A percentile compares a stretch with the other conserved stretches of the same genome.
Evolutionary conservation across 2,113 vertebrate genomes (phyloP).

Genomic region (Brienomyrus brachyistius): DNA sequence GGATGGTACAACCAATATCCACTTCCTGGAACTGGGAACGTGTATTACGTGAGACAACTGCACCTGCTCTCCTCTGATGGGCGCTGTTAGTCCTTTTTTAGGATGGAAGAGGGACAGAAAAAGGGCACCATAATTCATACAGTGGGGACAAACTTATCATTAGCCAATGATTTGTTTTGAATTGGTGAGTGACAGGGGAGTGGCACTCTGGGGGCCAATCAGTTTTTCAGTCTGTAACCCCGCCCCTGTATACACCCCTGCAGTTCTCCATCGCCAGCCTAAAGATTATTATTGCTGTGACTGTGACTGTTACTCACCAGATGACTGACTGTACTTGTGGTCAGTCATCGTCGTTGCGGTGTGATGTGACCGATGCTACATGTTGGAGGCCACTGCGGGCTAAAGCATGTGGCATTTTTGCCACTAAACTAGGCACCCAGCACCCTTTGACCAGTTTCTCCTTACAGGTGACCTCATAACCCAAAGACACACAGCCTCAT

Average conservation of each 20-base stretch:
- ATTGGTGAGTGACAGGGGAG: background rate
- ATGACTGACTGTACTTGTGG: background rate
- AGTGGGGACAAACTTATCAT: background rate
- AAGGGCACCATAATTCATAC: background rate
- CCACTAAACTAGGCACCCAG: background rate
- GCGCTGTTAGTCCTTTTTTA: background rate
- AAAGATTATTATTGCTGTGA: background rate
- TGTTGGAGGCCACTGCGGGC: background rate
- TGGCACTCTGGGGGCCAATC: background rate
- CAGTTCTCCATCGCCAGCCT: background rate
- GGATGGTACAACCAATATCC: background rate
- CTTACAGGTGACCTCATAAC: background rate
- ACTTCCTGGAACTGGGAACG: background rate
- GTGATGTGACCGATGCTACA: background rate
- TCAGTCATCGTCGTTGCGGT: background rate
- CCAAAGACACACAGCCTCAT: background rate
- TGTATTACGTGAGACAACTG: background rate
- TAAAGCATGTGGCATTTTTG: background rate
- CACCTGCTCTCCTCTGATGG: background rate
- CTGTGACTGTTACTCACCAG: background rate
- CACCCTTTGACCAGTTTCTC: background rate
- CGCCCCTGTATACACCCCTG: background rate
- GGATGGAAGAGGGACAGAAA: background rate
- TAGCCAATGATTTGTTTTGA: background rate
- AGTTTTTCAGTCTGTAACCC: background rate